phyloP scores from a whole-genome alignment of 2,113 vertebrate species.

The Plecturocebus donacophilus region DNA sequence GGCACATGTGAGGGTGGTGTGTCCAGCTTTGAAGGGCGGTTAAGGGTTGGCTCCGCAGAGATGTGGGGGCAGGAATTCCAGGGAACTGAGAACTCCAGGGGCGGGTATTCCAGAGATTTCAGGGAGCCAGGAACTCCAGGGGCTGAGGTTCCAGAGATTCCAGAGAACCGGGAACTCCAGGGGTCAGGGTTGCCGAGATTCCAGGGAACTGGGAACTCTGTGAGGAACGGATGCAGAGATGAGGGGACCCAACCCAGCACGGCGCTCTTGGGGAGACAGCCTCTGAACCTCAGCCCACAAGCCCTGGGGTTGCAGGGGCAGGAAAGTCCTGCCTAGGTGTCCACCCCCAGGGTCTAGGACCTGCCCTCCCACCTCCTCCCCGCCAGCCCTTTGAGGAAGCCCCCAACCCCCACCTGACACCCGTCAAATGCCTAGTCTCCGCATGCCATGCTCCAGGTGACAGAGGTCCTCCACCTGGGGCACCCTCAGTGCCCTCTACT shows the following conservation, averaged over 20 bases:
- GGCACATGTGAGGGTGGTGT: accelerated
- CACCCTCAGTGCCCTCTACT: accelerated
- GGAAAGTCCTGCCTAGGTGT: too few relatives aligned
- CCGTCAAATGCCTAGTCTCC: neutral
- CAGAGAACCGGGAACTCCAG: too few relatives aligned
- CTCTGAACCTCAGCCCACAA: accelerated
- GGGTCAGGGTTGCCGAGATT: too few relatives aligned
- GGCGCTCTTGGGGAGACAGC: accelerated
- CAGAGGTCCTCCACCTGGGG: neutral
- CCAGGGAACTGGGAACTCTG: neutral
- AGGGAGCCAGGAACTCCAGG: too few relatives aligned
- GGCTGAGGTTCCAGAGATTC: too few relatives aligned
- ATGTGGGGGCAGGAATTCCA: neutral
- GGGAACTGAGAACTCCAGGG: neutral
- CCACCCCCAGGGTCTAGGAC: neutral
- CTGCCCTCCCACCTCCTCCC: neutral
- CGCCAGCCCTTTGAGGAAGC: neutral
- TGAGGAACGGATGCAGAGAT: neutral
- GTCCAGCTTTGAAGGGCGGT: neutral
- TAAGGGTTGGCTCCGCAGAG: neutral
- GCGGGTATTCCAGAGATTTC: too few relatives aligned
- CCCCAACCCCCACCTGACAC: neutral
- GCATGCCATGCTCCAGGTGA: too few relatives aligned
- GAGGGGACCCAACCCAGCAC: accelerated
- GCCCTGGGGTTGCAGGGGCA: neutral